Evolutionary conservation across 2,797 vertebrate species (phyloP).

Genomic region (Uromys caudimaculatus): DNA sequence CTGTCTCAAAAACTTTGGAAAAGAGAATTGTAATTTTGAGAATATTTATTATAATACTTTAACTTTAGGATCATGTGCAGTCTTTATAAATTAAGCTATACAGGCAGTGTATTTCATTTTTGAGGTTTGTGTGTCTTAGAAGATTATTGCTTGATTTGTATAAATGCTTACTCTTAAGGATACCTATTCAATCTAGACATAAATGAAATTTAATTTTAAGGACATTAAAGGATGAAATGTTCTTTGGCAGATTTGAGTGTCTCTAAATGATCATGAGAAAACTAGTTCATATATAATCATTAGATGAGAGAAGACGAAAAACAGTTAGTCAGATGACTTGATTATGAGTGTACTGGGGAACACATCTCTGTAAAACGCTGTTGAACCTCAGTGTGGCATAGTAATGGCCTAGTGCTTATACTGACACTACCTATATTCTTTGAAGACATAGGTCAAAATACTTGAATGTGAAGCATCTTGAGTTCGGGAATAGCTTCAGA

Average conservation of each 20-base stretch:
- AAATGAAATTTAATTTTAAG: slow-evolving; percentile 48
- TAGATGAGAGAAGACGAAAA: background rate
- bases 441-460: background rate
- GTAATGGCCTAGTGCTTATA: background rate
- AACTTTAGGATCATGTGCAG: background rate
- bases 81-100: background rate
- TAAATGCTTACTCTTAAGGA: slow-evolving; percentile 54
- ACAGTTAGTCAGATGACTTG: background rate
- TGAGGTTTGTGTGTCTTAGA: slow-evolving; percentile 25
- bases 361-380: background rate
- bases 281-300: background rate
- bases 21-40: slow-evolving; percentile 35
- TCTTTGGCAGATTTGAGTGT: slow-evolving; percentile 9
- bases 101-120: slow-evolving; percentile 51
- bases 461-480: background rate
- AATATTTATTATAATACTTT: slow-evolving; percentile 29
- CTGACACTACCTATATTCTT: background rate
- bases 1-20: background rate
- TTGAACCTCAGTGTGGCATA: background rate
- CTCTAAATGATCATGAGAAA: slow-evolving; percentile 33
- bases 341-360: background rate
- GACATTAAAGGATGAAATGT: slow-evolving; percentile 30
- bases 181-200: background rate
- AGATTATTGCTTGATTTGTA: slow-evolving; percentile 51
- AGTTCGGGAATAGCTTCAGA: slow-evolving; percentile 21